Evolutionary conservation across 2,888 invertebrate genomes (phyloP).

Genomic region (Acrocyrtus sp.): DNA sequence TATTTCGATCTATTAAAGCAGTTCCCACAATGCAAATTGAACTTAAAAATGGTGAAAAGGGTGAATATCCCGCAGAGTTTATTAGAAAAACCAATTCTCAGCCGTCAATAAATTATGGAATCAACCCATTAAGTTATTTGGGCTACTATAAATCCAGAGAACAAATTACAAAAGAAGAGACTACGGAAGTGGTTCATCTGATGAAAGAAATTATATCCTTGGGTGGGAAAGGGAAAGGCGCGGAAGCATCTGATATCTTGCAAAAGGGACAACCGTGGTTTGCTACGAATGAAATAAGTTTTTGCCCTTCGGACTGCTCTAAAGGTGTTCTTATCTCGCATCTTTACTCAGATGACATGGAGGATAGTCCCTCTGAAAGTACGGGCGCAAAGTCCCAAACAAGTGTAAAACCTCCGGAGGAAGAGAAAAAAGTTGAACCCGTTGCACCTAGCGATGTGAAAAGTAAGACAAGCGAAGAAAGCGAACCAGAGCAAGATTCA

Average conservation of each 20-base stretch:
- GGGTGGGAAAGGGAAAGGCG: conserved; percentile 13
- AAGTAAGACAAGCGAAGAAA: conserved; percentile 43
- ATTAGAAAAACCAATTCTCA: conserved; percentile 47
- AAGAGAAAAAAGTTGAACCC: conserved; percentile 14
- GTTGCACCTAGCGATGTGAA: conserved; percentile 31
- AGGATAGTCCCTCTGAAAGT: conserved; percentile 49
- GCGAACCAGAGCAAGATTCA: conserved; percentile 49
- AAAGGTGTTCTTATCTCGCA: conserved; percentile 62
- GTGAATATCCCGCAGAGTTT: conserved; percentile 49
- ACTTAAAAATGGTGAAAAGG: conserved; percentile 33
- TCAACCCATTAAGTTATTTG: conserved; percentile 51
- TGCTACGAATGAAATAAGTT: conserved; percentile 54
- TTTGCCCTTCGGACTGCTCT: conserved; percentile 61
- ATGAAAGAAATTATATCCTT: conserved; percentile 53
- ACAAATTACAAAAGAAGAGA: conserved; percentile 54
- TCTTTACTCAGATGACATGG: conserved; percentile 62
- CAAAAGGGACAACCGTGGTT: conserved; percentile 58
- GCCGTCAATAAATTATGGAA: conserved; percentile 54
- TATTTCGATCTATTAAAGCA: conserved; percentile 32
- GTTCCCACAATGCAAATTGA: conserved; percentile 32
- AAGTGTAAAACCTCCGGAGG: not conserved
- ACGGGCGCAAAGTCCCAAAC: too few relatives aligned
- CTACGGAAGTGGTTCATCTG: conserved; percentile 49
- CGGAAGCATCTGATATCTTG: conserved; percentile 29
- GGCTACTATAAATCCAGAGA: conserved; percentile 62